Percentiles rank a stretch among this genome's conserved stretches.
phyloP scores from a whole-genome alignment of 2,888 invertebrate genomes.

The Malthinus seriepunctatus region DNA sequence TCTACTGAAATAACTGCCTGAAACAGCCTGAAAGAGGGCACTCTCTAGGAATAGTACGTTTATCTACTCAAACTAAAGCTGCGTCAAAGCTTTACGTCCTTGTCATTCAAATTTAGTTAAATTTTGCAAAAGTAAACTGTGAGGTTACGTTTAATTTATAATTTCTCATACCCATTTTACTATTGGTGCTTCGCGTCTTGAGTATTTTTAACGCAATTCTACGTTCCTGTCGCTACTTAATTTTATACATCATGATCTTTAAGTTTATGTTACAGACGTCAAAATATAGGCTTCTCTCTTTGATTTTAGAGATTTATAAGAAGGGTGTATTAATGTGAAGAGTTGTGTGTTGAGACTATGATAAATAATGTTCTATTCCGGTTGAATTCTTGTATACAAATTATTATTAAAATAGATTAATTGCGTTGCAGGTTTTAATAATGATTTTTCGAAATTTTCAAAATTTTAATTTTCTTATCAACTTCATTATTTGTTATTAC shows the following conservation, averaged over 20 bases:
- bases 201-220: slow-evolving; percentile 44
- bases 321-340: slow-evolving; percentile 61
- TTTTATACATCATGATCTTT: slow-evolving; percentile 42
- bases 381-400: slow-evolving; percentile 50
- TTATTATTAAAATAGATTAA: slow-evolving; percentile 51
- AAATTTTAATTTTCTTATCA: slow-evolving; percentile 14
- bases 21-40: slow-evolving; percentile 48
- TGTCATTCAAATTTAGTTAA: slow-evolving; percentile 21
- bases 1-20: slow-evolving; percentile 48
- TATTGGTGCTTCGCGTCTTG: slow-evolving; percentile 43
- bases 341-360: slow-evolving; percentile 54
- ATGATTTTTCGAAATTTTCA: slow-evolving; percentile 7
- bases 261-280: slow-evolving; percentile 39
- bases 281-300: slow-evolving; percentile 56
- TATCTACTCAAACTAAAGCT: slow-evolving; percentile 19
- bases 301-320: slow-evolving; percentile 60
- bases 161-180: slow-evolving; percentile 43
- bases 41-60: slow-evolving; percentile 45
- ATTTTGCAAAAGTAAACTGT: slow-evolving; percentile 25
- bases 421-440: slow-evolving; percentile 35
- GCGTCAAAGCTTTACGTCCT: slow-evolving; percentile 22
- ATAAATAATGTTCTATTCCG: slow-evolving; percentile 49
- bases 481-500: no score
- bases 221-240: slow-evolving; percentile 48
- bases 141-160: slow-evolving; percentile 41